Evolutionary conservation across 2,797 vertebrate species (phyloP).

Genomic region (Bradypodion ventrale): DNA sequence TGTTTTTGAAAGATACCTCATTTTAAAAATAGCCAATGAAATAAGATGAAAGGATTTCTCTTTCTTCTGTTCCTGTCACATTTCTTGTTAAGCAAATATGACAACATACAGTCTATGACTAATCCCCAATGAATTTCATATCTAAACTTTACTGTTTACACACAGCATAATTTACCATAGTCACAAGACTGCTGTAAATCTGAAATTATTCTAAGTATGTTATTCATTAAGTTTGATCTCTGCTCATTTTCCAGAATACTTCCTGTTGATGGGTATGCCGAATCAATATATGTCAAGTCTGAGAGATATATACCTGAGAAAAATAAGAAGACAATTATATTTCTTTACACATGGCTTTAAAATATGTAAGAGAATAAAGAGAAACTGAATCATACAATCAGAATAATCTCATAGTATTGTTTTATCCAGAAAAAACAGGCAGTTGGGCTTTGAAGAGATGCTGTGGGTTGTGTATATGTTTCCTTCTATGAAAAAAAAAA

Average conservation of each 20-base stretch:
- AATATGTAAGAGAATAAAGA: too few species aligned
- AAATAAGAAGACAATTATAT: background rate
- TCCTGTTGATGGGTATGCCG: conserved; percentile 96
- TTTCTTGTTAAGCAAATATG: background rate
- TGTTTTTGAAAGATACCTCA: background rate
- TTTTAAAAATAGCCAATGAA: background rate
- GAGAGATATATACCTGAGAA: conserved; percentile 95
- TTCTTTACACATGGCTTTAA: too few species aligned
- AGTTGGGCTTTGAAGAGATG: background rate
- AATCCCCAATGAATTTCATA: background rate
- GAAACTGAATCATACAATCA: background rate
- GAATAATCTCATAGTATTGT: background rate
- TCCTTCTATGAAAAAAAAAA: background rate
- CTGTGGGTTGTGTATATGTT: background rate
- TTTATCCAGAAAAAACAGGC: background rate
- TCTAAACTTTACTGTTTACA: background rate
- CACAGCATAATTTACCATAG: conserved; percentile 83
- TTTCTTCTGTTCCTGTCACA: background rate
- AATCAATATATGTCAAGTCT: conserved; percentile 97
- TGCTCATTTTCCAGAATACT: conserved; percentile 98
- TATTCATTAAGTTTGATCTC: conserved; percentile 98
- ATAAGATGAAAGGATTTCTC: background rate
- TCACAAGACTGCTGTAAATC: conserved; percentile 97
- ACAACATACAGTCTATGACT: background rate
- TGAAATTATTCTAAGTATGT: conserved; percentile 97